These are phyloP conservation scores for Siniperca knerii DNA, from an alignment of 2,113 vertebrate species.

Conservation along the genomic window DNA sequence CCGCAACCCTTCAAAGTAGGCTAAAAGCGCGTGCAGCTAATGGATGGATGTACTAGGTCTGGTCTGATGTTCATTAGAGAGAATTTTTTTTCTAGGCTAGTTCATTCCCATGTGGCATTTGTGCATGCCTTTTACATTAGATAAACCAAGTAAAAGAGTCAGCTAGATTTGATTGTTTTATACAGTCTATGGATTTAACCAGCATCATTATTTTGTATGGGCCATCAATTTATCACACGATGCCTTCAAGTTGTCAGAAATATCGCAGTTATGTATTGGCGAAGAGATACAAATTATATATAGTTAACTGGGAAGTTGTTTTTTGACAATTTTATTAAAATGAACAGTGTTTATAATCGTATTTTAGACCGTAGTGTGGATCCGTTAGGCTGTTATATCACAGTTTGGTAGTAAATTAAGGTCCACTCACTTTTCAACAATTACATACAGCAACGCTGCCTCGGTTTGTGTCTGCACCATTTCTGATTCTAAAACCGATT, in stretches of 20 bases:
- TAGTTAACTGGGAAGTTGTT: not conserved
- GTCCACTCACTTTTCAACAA: not conserved
- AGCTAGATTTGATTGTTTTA: no score
- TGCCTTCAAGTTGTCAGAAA: not conserved
- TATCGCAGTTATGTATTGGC: not conserved
- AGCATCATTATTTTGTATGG: not conserved
- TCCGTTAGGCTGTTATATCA: no score
- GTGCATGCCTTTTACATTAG: not conserved
- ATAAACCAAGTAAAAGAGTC: not conserved
- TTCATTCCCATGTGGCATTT: not conserved
- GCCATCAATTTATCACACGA: not conserved
- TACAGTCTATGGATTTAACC: not conserved
- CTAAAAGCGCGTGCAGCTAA: not conserved
- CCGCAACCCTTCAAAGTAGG: not conserved
- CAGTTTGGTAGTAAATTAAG: not conserved
- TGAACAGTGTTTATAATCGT: no score
- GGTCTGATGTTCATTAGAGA: no score
- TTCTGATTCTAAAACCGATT: not conserved
- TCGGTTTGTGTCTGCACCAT: not conserved
- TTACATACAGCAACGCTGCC: not conserved
- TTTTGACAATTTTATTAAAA: not conserved
- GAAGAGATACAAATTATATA: not conserved
- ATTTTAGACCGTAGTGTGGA: not conserved
- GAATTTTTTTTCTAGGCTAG: not conserved
- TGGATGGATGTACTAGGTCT: not conserved